A percentile compares a stretch with the other conserved stretches of the same genome.
These are phyloP conservation scores for Callyntrura guangdongensis DNA, from an alignment of 2,888 invertebrate species.

Conservation along the genomic window DNA sequence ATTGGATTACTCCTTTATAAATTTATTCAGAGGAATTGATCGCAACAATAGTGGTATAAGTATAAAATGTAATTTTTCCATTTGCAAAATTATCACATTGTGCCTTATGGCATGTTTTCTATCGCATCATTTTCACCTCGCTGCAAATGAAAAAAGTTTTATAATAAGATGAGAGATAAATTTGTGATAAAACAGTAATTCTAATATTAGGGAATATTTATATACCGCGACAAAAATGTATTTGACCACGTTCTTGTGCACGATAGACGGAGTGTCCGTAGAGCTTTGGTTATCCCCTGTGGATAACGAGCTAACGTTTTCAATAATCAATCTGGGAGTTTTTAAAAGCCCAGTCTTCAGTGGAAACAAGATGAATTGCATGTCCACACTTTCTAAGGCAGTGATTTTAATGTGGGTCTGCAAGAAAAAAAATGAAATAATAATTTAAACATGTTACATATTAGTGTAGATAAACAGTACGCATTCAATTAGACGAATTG, in stretches of 20 bases:
- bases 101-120: not conserved
- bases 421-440: conserved; percentile 16
- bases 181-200: conserved; percentile 4
- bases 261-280: conserved; percentile 42
- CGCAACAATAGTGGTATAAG: not conserved
- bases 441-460: too few species aligned
- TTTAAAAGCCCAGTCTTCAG: conserved; percentile 91
- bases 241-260: conserved; percentile 80
- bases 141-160: conserved; percentile 9
- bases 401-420: conserved; percentile 86
- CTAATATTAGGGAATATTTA: not conserved
- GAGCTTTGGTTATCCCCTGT: conserved; percentile 20
- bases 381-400: conserved; percentile 86
- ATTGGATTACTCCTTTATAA: conserved; percentile 70
- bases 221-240: conserved; percentile 82
- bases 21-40: conserved; percentile 59
- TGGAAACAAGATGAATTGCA: conserved; percentile 92
- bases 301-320: conserved; percentile 45
- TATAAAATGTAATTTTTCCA: not conserved
- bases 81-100: conserved; percentile 21
- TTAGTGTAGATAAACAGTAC: too few species aligned
- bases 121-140: conserved; percentile 1
- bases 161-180: not conserved
- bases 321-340: conserved; percentile 80
- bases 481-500: too few species aligned